These are phyloP conservation scores for Hyperopisus bebe DNA, from an alignment of 2,113 vertebrate species.

Conservation along the genomic window DNA sequence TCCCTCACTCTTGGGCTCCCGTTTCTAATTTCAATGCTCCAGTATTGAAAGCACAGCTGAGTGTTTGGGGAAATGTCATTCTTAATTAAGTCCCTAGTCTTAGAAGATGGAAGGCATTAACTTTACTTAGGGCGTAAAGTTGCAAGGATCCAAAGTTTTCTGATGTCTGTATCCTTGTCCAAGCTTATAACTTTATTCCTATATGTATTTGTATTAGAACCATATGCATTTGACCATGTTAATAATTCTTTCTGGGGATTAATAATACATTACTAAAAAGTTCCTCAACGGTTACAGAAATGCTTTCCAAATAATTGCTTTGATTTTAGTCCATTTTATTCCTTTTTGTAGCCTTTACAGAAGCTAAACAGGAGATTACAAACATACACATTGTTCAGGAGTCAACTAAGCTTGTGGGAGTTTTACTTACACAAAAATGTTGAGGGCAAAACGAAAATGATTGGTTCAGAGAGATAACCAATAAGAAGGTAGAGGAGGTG, in stretches of 20 bases:
- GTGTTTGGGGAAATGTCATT: conserved; percentile 71
- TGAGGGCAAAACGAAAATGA: too few relatives aligned
- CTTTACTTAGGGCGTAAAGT: conserved; percentile 58
- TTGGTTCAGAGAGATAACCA: too few relatives aligned
- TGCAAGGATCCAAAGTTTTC: conserved; percentile 53
- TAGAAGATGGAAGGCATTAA: conserved; percentile 67
- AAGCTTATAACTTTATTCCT: conserved; percentile 51
- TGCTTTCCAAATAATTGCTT: not conserved
- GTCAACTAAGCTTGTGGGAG: too few relatives aligned
- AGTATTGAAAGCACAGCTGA: conserved; percentile 48
- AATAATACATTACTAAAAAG: not conserved
- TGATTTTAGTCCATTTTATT: not conserved
- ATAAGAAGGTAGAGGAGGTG: too few relatives aligned
- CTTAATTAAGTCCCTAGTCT: conserved; percentile 73
- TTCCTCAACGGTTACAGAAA: not conserved
- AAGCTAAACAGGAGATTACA: not conserved
- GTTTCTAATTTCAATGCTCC: conserved; percentile 63
- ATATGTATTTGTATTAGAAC: not conserved
- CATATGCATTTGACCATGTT: not conserved
- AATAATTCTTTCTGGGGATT: not conserved
- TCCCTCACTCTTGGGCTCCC: conserved; percentile 54
- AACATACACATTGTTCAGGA: too few relatives aligned
- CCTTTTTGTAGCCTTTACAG: not conserved
- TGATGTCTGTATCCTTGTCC: conserved; percentile 58
- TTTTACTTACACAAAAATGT: too few relatives aligned